Evolutionary conservation across 2,888 invertebrate genomes (phyloP), one percentile per base, ranked within the genome.

Genomic region (Flexamia atlantica): DNA sequence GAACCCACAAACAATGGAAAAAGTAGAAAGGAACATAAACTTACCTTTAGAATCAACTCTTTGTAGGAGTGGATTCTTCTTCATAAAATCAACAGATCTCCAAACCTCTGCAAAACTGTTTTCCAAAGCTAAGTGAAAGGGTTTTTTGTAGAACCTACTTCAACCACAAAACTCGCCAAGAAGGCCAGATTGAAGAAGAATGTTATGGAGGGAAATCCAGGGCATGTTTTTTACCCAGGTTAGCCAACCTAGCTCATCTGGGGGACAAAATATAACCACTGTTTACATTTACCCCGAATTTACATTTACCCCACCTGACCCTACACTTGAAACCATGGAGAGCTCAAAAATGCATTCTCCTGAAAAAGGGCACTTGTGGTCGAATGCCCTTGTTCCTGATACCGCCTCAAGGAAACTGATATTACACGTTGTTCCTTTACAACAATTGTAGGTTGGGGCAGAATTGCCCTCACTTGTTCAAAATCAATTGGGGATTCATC

Each of bases 401-500:
- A 40, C 40, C 40, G 40, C 40, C 40, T 40, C 40, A 40, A 40
- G 53, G 53, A 53, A 53, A 53, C 53, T 74, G 30, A 20, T 74
- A 40, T 36, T 30, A 32, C 36, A 7, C 74, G 32, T 74, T 74
- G 74, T 74, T 36, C 36, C 5, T 74, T 74, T 12, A 74, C 74
- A 74, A 74, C 4, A 9, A 74, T 28, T 74, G 30, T 74, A 12
- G 74, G 42, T 74, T 74, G 36, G 30, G 36, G 74, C 36, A 74
- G n/a, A 74, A 74, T 74, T 25, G 74, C 74, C 36, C 36, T 74
- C 20, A 74, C 20, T 74, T 74, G 74, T 3, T 36, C 5, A 36
- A 74, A 32, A 32, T 74, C 74, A 17, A 74, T 74, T 28, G 36
- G 17, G 4, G 74, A 74, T 20, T 74, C 74, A n/a, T 74, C 74